phyloP scores from a whole-genome alignment of 2,888 invertebrate genomes.

The Cheilosia soror region DNA sequence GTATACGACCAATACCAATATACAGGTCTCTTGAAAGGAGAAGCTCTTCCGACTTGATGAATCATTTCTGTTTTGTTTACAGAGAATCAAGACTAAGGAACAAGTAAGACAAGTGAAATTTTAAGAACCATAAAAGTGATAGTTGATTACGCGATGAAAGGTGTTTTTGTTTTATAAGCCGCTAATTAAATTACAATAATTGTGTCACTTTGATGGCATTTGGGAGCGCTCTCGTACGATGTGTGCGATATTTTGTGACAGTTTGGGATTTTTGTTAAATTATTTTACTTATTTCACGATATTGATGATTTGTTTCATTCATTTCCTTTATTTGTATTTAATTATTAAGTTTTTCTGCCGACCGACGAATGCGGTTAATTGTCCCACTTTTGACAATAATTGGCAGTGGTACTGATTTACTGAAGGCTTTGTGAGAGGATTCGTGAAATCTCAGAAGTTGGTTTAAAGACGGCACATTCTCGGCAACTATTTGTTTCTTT shows the following conservation, averaged over 20 bases:
- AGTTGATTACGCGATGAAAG: slow-evolving; percentile 69
- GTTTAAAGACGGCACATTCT: too few species aligned
- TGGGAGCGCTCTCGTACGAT: slow-evolving; percentile 17
- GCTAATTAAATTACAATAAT: slow-evolving; percentile 73
- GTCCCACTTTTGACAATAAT: slow-evolving; percentile 18
- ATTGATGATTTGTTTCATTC: neutral
- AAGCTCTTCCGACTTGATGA: slow-evolving; percentile 18
- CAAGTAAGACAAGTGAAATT: slow-evolving; percentile 36
- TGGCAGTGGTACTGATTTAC: neutral
- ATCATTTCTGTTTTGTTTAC: slow-evolving; percentile 32
- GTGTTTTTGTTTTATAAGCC: slow-evolving; percentile 65
- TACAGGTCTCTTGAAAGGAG: slow-evolving; percentile 3
- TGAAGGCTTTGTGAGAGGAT: neutral
- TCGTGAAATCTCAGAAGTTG: too few species aligned
- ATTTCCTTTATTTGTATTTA: neutral
- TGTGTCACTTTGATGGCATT: slow-evolving; percentile 67
- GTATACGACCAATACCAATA: neutral
- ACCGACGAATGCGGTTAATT: neutral
- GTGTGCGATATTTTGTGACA: slow-evolving; percentile 10
- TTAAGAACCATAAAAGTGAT: slow-evolving; percentile 57
- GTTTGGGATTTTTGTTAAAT: neutral
- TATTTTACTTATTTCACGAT: slow-evolving; percentile 7
- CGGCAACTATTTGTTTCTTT: too few species aligned
- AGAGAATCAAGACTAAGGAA: slow-evolving; percentile 9
- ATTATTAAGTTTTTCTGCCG: neutral